Conservation (phyloP, 2,888 invertebrate genomes). For the Selenia dentaria region DNA sequence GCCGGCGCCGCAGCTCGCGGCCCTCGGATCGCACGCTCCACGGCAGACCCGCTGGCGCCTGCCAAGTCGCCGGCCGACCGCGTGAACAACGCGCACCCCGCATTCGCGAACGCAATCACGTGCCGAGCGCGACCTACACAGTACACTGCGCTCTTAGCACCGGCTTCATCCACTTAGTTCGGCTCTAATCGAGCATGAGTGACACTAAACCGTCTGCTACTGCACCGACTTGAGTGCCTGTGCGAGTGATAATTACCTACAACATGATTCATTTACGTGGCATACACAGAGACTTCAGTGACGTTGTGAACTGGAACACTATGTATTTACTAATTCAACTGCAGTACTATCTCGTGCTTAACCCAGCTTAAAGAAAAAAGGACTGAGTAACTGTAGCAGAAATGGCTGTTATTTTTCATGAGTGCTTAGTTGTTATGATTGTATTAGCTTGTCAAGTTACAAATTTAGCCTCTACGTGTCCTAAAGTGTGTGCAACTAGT, state of each 20-base stretch:
- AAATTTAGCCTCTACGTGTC: constrained; percentile 60
- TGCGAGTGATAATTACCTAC: constrained; percentile 59
- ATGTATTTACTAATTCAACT: constrained; percentile 56
- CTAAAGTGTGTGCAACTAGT: constrained; percentile 58
- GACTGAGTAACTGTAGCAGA: constrained; percentile 43
- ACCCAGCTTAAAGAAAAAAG: constrained; percentile 60
- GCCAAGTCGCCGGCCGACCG: constrained; percentile 55
- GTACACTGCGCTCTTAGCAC: constrained; percentile 13
- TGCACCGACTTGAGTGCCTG: constrained; percentile 58
- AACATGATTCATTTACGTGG: constrained; percentile 61
- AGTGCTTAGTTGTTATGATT: constrained; percentile 59
- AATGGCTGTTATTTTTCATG: constrained; percentile 63
- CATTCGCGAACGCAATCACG: constrained; percentile 41
- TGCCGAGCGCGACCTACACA: constrained; percentile 31
- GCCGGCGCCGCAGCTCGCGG: constrained; percentile 76
- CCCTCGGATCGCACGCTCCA: constrained; percentile 58
- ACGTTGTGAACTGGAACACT: constrained; percentile 52
- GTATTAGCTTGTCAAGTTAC: constrained; percentile 64
- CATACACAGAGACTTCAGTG: constrained; percentile 50
- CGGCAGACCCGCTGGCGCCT: constrained; percentile 75
- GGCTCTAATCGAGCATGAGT: constrained; percentile 52
- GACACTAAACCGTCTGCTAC: constrained; percentile 47
- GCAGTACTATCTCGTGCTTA: constrained; percentile 63
- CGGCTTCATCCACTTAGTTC: constrained; percentile 33
- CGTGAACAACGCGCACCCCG: constrained; percentile 26